Percentiles rank a stretch among this genome's conserved stretches.
Evolutionary conservation across 2,113 vertebrate species (phyloP).

Genomic region (Limanda limanda): DNA sequence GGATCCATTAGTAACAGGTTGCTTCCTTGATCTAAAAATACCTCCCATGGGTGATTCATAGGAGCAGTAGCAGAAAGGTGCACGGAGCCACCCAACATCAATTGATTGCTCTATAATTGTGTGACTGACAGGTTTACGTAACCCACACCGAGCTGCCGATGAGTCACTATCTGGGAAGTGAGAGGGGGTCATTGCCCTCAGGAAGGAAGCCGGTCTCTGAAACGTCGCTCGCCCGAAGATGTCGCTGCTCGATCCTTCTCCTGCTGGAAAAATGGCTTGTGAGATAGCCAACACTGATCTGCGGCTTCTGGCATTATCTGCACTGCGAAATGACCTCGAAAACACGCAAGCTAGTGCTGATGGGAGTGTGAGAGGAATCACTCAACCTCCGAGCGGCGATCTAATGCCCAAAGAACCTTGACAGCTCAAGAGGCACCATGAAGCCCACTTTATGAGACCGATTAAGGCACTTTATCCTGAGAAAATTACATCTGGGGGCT

Average conservation of each 20-base stretch:
- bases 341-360: constrained; percentile 10
- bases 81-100: neutral
- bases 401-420: neutral
- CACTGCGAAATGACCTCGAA: constrained; percentile 17
- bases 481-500: neutral
- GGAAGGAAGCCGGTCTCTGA: constrained; percentile 15
- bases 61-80: constrained; percentile 4
- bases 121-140: constrained; percentile 54
- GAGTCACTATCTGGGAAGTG: constrained; percentile 51
- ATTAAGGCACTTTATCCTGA: neutral
- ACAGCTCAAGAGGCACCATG: no score
- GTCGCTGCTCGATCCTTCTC: neutral
- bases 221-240: neutral
- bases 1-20: constrained; percentile 66
- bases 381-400: constrained; percentile 7
- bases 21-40: constrained; percentile 69
- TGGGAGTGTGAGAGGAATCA: constrained; percentile 4
- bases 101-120: constrained; percentile 38
- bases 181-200: neutral
- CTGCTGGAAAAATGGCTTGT: constrained; percentile 17
- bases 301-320: neutral
- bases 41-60: constrained; percentile 53
- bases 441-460: no score
- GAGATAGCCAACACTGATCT: constrained; percentile 30
- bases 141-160: constrained; percentile 20